phyloP scores from a whole-genome alignment of 1,140 invertebrate genomes.

The Euwallacea similis region DNA sequence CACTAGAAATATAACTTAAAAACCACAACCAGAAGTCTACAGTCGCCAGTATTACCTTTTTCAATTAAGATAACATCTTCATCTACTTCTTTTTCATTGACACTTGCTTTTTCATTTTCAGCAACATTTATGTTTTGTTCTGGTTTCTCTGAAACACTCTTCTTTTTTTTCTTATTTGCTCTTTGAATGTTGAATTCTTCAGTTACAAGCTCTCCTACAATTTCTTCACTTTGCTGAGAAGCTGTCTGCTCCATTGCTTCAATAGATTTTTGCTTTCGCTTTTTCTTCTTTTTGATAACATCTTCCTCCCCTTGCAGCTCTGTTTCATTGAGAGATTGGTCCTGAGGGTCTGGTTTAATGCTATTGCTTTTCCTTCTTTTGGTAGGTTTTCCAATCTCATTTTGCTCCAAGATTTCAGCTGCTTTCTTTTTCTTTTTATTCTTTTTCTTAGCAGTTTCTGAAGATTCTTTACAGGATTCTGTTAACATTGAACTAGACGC shows the following conservation, averaged over 20 bases:
- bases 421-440: conserved; percentile 7
- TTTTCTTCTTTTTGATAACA: neutral
- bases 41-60: conserved; percentile 10
- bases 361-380: too few relatives aligned
- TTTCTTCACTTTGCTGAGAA: conserved; percentile 11
- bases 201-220: neutral
- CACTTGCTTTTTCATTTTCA: neutral
- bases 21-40: neutral
- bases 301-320: neutral
- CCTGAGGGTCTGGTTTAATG: too few relatives aligned
- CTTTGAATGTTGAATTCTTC: neutral
- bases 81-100: neutral
- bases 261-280: conserved; percentile 7
- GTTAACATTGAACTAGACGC: neutral
- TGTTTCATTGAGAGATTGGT: too few relatives aligned
- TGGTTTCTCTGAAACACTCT: too few relatives aligned
- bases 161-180: too few relatives aligned
- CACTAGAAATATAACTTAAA: conserved; percentile 6
- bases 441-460: conserved; percentile 1
- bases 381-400: neutral
- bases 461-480: neutral
- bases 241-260: neutral
- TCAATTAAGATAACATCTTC: conserved; percentile 22
- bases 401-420: neutral
- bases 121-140: neutral